phyloP scores from a whole-genome alignment of 2,797 vertebrate species.

The Carapus acus region DNA sequence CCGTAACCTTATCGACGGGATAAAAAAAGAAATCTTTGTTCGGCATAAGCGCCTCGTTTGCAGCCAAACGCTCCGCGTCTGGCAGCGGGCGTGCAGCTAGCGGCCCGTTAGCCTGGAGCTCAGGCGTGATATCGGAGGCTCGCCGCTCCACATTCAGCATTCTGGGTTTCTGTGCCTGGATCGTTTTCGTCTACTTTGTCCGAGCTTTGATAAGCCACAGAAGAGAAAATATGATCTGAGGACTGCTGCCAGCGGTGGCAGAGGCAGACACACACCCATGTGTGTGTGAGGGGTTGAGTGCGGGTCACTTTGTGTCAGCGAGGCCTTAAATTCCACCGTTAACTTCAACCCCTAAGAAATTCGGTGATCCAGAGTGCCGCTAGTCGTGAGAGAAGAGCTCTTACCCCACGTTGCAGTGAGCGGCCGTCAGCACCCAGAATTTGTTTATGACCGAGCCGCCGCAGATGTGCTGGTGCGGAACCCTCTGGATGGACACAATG shows the following conservation, averaged over 20 bases:
- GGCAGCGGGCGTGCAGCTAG: slow-evolving; percentile 4
- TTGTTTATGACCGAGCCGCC: slow-evolving; percentile 71
- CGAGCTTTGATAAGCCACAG: slow-evolving; percentile 15
- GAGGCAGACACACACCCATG: not conserved
- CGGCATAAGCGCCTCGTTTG: slow-evolving; percentile 6
- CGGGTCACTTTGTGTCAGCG: slow-evolving; percentile 11
- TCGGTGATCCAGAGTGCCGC: too few species aligned
- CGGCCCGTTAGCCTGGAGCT: not conserved
- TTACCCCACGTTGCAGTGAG: slow-evolving; percentile 76
- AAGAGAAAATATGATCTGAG: slow-evolving; percentile 27
- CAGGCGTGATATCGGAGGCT: slow-evolving; percentile 24
- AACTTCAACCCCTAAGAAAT: slow-evolving; percentile 5
- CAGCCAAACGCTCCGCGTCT: slow-evolving; percentile 10
- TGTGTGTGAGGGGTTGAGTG: slow-evolving; percentile 21
- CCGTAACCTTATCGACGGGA: slow-evolving; percentile 1
- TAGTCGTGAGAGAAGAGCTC: slow-evolving; percentile 13
- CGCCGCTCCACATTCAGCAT: slow-evolving; percentile 19
- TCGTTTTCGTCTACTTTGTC: slow-evolving; percentile 41
- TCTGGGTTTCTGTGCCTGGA: slow-evolving; percentile 18
- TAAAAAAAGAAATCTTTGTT: slow-evolving; percentile 5
- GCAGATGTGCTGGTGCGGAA: slow-evolving; percentile 66
- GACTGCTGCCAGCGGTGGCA: slow-evolving; percentile 5
- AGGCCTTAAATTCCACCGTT: not conserved
- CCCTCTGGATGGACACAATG: slow-evolving; percentile 76
- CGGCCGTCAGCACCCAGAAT: slow-evolving; percentile 75